phyloP scores from a whole-genome alignment of 2,888 invertebrate genomes.

The Argyresthia goedartella region DNA sequence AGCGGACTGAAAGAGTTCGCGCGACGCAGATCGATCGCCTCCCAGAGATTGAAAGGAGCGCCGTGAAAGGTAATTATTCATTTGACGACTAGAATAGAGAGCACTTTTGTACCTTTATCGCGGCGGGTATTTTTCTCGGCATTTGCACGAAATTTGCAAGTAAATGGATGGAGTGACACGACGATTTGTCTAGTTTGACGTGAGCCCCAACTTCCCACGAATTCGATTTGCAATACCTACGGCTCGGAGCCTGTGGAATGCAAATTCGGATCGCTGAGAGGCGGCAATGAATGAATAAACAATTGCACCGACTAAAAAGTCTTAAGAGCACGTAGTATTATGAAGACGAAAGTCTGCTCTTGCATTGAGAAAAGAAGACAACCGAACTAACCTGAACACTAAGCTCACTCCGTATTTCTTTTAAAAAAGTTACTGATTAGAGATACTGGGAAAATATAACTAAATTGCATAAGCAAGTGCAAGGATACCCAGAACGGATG shows the following conservation, averaged over 20 bases:
- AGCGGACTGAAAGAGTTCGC: conserved; percentile 60
- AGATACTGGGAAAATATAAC: too few relatives aligned
- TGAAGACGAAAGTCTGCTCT: too few relatives aligned
- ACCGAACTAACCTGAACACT: too few relatives aligned
- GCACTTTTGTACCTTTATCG: conserved; percentile 70
- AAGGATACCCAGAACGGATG: not conserved
- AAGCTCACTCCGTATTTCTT: not conserved
- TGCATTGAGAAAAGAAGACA: too few relatives aligned
- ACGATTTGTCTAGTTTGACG: conserved; percentile 57
- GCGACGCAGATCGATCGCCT: conserved; percentile 66
- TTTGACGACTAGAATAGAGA: conserved; percentile 68
- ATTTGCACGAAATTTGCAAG: conserved; percentile 69
- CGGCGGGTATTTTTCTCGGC: conserved; percentile 54
- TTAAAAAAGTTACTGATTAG: too few relatives aligned
- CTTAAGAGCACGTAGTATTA: too few relatives aligned
- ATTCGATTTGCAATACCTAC: conserved; percentile 32
- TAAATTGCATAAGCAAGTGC: not conserved
- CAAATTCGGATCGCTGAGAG: not conserved
- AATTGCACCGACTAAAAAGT: not conserved
- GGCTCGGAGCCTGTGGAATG: conserved; percentile 3
- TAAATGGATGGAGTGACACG: conserved; percentile 64
- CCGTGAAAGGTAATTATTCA: conserved; percentile 71
- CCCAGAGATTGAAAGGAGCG: conserved; percentile 66
- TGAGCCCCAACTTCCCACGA: conserved; percentile 47
- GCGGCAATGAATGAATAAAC: not conserved